phyloP scores from a whole-genome alignment of 2,888 invertebrate genomes.

The Brachypalpus laphriformis region DNA sequence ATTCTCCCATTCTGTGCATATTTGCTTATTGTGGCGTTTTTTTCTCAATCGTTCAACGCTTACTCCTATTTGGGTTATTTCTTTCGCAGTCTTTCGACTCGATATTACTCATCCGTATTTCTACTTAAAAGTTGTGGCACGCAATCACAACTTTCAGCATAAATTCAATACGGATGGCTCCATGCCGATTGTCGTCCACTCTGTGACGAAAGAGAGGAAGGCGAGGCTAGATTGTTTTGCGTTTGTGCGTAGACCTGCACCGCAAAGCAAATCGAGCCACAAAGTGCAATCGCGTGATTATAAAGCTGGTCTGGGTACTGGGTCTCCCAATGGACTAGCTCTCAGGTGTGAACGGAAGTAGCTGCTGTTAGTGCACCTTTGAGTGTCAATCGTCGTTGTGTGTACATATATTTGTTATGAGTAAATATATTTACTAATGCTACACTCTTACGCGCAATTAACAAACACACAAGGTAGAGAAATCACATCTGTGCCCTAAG shows the following conservation, averaged over 20 bases:
- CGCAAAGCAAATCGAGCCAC: background rate
- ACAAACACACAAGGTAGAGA: background rate
- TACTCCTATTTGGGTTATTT: constrained; percentile 52
- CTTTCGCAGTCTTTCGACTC: constrained; percentile 39
- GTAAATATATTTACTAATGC: constrained; percentile 31
- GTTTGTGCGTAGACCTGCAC: constrained; percentile 37
- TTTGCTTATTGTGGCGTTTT: constrained; percentile 33
- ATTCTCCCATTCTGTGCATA: constrained; percentile 28
- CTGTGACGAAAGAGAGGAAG: constrained; percentile 41
- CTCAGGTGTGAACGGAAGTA: constrained; percentile 27
- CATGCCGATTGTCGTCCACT: constrained; percentile 20
- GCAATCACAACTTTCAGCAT: constrained; percentile 55
- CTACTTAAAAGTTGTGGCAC: constrained; percentile 64
- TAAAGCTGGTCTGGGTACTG: background rate
- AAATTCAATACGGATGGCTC: constrained; percentile 6
- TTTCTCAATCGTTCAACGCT: constrained; percentile 6
- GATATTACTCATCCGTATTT: constrained; percentile 62
- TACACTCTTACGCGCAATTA: constrained; percentile 44
- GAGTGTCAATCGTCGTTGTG: background rate
- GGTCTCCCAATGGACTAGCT: background rate
- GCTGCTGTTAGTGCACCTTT: constrained; percentile 18
- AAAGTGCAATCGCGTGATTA: constrained; percentile 24
- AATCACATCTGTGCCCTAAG: background rate
- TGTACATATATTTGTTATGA: background rate
- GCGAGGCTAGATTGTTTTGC: constrained; percentile 5